Evolutionary conservation across 2,797 vertebrate species (phyloP), one percentile per base, ranked within the genome.

Genomic region (Urocyon cinereoargenteus): DNA sequence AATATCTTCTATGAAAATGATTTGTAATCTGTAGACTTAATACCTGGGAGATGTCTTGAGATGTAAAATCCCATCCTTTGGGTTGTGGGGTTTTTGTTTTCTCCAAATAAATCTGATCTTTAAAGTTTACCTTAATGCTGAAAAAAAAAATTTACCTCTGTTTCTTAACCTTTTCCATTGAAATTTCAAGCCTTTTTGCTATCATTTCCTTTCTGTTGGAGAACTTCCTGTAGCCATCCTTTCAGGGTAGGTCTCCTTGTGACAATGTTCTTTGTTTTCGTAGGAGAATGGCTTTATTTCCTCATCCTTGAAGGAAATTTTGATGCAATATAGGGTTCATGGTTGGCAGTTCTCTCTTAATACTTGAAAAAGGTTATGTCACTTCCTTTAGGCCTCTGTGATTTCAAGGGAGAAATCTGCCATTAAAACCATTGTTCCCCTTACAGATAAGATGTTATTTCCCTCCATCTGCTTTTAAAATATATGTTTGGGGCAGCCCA

Each of bases 101-200:
- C 98, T 98, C 98, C 98, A 98, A 98, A 99, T 99, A 98, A 98
- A 98, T 98, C 97, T 98, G 97, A 98, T 98, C 98, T 99, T 98
- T 98, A 98, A 98, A 98, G 98, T 97, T 98, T 92, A 89, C 40
- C 92, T 91, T 86, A 95, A 85, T 91, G 87, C 57, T 79, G 95
- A 86, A 87, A 36, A 45, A 45, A 8, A 45, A 45, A 45, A 45
- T 45, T 40, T 45, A 45, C 66, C n/a, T 68, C 72, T 53, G 18
- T 78, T 53, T 77, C 49, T 51, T 77, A 77, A 68, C 36, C 45
- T 9, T 31, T 77, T 53, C n/a, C 49, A n/a, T 53, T 78, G 31
- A 78, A 53, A 49, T 78, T 53, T 78, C 26, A 51, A 77, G 73
- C 26, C 73, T 49, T 22, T 64, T 62, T 64, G 40, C 82, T 84